Conservation (phyloP, 35 echinoderm and acorn worm species). For the Hemicentrotus pulcherrimus region DNA sequence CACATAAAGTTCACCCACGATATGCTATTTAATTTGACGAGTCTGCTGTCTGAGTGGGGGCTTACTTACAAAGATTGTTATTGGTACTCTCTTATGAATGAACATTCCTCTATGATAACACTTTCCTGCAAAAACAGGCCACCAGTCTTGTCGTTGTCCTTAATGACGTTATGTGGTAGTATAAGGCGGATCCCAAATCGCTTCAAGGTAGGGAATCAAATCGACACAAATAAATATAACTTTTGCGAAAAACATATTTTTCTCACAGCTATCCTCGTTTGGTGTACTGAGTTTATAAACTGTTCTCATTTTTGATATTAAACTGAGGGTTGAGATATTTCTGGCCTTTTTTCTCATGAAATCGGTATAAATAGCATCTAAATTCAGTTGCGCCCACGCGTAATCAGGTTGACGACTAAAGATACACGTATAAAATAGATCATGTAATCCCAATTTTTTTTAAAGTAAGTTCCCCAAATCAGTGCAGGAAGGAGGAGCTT, state of each 20-base stretch:
- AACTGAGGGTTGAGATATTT: too few species aligned
- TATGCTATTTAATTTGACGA: neutral
- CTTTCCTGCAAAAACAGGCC: neutral
- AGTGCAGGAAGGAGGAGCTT: neutral
- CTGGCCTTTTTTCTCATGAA: neutral
- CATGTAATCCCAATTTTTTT: too few species aligned
- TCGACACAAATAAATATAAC: neutral
- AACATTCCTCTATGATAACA: neutral
- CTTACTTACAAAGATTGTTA: neutral
- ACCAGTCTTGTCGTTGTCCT: neutral
- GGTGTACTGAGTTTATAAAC: too few species aligned
- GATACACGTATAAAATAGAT: too few species aligned
- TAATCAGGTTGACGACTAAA: too few species aligned
- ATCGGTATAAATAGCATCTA: neutral
- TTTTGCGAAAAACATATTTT: too few species aligned
- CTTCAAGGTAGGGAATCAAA: neutral
- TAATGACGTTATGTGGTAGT: neutral
- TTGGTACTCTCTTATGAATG: neutral
- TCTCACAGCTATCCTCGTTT: too few species aligned
- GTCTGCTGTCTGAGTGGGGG: neutral
- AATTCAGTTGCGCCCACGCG: neutral
- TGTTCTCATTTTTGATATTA: too few species aligned
- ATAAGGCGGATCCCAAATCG: neutral
- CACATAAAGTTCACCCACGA: neutral
- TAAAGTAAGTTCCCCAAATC: neutral